A percentile compares a stretch with the other conserved stretches of the same genome.
phyloP scores from a whole-genome alignment of 2,888 invertebrate genomes.

The Dasysyrphus albostriatus region DNA sequence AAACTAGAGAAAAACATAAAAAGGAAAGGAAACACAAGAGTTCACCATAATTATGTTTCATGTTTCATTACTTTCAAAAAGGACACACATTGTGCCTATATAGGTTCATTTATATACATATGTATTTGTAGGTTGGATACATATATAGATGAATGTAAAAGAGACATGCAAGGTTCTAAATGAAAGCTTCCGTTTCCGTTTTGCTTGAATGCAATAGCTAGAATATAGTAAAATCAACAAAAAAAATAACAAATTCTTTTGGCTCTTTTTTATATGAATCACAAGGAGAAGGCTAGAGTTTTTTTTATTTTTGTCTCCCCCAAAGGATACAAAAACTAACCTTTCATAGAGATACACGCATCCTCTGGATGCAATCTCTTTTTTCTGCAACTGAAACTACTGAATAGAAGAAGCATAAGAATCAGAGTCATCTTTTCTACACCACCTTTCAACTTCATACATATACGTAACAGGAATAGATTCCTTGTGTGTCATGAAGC shows the following conservation, averaged over 20 bases:
- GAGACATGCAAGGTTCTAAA: conserved; percentile 61
- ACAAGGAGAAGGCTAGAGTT: neutral
- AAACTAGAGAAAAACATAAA: neutral
- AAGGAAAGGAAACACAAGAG: neutral
- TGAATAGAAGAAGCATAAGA: conserved; percentile 1
- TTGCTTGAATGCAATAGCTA: conserved; percentile 32
- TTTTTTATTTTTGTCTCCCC: too few relatives aligned
- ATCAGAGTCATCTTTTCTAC: conserved; percentile 40
- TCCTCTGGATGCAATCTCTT: conserved; percentile 19
- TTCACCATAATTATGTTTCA: conserved; percentile 65
- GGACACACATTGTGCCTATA: conserved; percentile 2
- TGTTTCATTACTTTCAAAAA: conserved; percentile 67
- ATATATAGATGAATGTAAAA: conserved; percentile 30
- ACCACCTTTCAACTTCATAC: conserved; percentile 40
- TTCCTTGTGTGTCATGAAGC: conserved; percentile 56
- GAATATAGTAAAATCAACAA: conserved; percentile 25
- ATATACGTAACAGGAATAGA: conserved; percentile 44
- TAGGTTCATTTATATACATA: too few relatives aligned
- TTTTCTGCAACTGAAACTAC: conserved; percentile 41
- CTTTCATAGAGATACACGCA: conserved; percentile 21
- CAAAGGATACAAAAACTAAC: neutral
- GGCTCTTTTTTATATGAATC: conserved; percentile 35
- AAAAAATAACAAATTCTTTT: conserved; percentile 24
- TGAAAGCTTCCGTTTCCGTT: conserved; percentile 63
- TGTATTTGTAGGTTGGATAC: too few relatives aligned